These are phyloP conservation scores for Leucophora obtusa DNA, from an alignment of 2,888 invertebrate genomes.

Conservation along the genomic window DNA sequence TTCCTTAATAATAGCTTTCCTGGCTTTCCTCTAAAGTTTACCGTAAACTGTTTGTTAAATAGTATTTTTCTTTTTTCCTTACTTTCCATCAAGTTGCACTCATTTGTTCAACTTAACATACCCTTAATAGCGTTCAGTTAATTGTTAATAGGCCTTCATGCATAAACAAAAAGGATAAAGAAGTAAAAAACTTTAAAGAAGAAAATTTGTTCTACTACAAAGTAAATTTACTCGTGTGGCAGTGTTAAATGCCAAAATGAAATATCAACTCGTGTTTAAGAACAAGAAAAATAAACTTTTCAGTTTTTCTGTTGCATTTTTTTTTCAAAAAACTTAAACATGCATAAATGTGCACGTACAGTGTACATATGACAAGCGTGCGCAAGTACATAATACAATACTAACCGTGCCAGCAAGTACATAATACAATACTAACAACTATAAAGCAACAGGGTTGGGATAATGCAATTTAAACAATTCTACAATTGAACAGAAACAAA, in stretches of 20 bases:
- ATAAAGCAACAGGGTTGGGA: constrained; percentile 53
- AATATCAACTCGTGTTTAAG: constrained; percentile 55
- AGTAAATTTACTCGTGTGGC: constrained; percentile 33
- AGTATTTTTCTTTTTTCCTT: background rate
- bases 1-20: background rate
- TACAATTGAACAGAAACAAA: constrained; percentile 55
- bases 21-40: background rate
- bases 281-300: constrained; percentile 40
- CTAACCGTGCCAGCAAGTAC: constrained; percentile 16
- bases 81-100: constrained; percentile 41
- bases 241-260: constrained; percentile 57
- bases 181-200: constrained; percentile 5
- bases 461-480: constrained; percentile 56
- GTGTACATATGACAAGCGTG: constrained; percentile 49
- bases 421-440: background rate
- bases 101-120: constrained; percentile 30
- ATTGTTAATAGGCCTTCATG: constrained; percentile 61
- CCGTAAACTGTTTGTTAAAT: background rate
- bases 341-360: constrained; percentile 59
- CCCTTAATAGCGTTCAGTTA: constrained; percentile 27
- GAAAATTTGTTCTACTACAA: constrained; percentile 13
- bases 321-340: constrained; percentile 43
- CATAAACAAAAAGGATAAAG: constrained; percentile 48
- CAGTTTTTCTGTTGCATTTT: background rate
- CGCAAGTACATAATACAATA: background rate